phyloP scores from a whole-genome alignment of 2,113 vertebrate genomes.

The Lates calcarifer region DNA sequence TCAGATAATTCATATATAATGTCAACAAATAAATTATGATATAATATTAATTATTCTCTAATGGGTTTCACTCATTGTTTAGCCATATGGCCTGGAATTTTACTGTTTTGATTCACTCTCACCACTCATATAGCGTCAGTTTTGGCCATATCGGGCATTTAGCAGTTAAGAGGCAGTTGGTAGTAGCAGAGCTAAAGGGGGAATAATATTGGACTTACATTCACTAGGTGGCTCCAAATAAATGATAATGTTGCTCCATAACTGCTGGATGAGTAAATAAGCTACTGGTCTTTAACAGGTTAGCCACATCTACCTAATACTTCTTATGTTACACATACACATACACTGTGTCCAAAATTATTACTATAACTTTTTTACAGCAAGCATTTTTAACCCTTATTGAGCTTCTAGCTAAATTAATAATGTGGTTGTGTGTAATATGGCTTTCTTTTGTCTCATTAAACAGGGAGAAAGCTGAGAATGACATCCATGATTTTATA shows the following conservation, averaged over 20 bases:
- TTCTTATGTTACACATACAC: no score
- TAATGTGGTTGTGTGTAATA: not conserved
- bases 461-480: conserved; percentile 88
- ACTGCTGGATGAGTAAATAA: not conserved
- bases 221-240: not conserved
- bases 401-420: not conserved
- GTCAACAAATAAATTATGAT: no score
- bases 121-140: not conserved
- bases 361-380: no score
- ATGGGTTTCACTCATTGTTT: not conserved
- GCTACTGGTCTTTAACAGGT: not conserved
- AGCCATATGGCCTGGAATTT: not conserved
- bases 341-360: no score
- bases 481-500: conserved; percentile 86
- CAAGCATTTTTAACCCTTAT: not conserved
- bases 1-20: not conserved
- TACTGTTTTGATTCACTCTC: not conserved
- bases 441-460: conserved; percentile 12
- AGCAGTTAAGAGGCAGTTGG: not conserved
- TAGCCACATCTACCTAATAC: not conserved
- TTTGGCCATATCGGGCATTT: not conserved
- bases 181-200: not conserved
- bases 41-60: no score
- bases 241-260: not conserved
- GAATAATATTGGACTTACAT: not conserved